Evolutionary conservation across 2,113 vertebrate species (phyloP), one percentile per base, ranked within the genome.

Genomic region (Centropus unirufus): DNA sequence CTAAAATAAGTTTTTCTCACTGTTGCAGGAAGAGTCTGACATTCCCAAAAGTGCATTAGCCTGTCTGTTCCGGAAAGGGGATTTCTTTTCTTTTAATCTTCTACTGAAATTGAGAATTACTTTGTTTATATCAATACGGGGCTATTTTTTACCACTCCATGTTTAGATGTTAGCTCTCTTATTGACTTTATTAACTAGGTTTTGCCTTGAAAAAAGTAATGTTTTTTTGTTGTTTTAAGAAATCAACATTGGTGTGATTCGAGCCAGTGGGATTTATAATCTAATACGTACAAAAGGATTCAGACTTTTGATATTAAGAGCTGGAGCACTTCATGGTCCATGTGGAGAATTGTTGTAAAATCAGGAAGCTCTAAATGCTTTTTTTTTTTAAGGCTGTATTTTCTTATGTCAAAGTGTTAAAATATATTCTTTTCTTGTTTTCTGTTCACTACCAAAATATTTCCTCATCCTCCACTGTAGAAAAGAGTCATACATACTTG

Each of bases 11-110:
- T 78, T 89, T 93, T 96, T 74, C 39, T 36, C 47, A 85, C 81
- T 89, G 80, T 89, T 95, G 96, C 78, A 87, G 64, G 76, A 89
- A 93, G 69, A 67, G n/a, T 72, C 58, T 89, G 87, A 70, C 92
- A 89, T 89, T 76, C 85, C 80, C 77, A 44, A 5, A 82, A 81
- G 83, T 92, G 90, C 62, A 62, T 95, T 93, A 84, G 49, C 63
- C 87, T 80, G 74, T n/a, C 68, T 92, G 79, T 62, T 94, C 61
- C 47, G 30, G 39, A 54, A 5, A 70, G 14, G 8, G 51, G 11
- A 14, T 78, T 93, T 93, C 21, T 68, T 81, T 89, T 87, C n/a
- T 72, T 92, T 93, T 64, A 40, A 44, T 89, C 54, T 88, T 89
- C 46, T 79, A 40, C 52, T 66, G n/a, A 82, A 91, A 78, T 2